Evolutionary conservation across 2,888 invertebrate species (phyloP), one percentile per base, ranked within the genome.

Genomic region (Stenichneumon culpator): DNA sequence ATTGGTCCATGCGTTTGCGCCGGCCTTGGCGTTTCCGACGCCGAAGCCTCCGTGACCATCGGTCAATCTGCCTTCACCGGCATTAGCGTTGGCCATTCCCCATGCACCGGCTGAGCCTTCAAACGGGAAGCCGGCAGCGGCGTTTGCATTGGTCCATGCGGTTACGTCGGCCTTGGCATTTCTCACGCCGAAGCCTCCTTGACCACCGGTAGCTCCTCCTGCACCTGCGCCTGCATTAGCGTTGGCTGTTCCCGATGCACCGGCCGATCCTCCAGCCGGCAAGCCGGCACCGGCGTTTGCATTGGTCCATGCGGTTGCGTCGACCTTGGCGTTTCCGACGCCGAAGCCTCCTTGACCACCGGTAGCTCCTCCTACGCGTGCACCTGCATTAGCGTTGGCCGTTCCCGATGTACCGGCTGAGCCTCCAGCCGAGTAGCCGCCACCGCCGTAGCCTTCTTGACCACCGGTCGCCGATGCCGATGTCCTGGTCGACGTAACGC

Each of bases 401-500:
- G 22, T 73, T 3, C 86, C 88, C 1, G 82, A 52, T 32, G 79
- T 87, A 19, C 85, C 79, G 4, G 79, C 83, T 1, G 67, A 57
- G 11, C 67, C 60, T 47, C 84, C 81, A 19, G 60, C 78, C 57
- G 54, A 63, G 9, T 75, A 83, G 32, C 70, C 63, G 5, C 79
- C 78, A 9, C 84, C 81, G 22, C 73, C 86, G 11, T 77, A 78
- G 39, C n/a, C n/a, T n/a, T n/a, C n/a, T n/a, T n/a, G n/a, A n/a
- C 32, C 83, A 39, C 88, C 90, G 52, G 82, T 86, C 7, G 90
- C 88, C 0, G 80, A 81, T 5, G 92, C 91, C 1, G 88, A 86
- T 6, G 92, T 88, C 3, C 88, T 85, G 0, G 92, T 86, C 0
- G 88, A 87, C 7, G 89, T 84, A 5, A 91, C 6, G 22, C 88